phyloP scores from a whole-genome alignment of 2,113 vertebrate genomes.

The Ibidorhyncha struthersii region DNA sequence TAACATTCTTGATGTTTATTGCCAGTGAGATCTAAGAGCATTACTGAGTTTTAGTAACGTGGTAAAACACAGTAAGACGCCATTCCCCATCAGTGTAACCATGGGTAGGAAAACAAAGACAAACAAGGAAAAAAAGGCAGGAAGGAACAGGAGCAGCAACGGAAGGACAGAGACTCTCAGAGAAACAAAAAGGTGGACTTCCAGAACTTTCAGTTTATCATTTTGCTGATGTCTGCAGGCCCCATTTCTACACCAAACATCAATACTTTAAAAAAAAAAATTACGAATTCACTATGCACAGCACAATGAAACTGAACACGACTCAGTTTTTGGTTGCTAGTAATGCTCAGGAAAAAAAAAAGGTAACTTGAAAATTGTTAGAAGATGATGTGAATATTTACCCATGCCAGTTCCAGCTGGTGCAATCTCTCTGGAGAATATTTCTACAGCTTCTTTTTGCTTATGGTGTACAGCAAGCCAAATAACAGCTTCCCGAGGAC shows the following conservation, averaged over 20 bases:
- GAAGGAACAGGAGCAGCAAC: too few species aligned
- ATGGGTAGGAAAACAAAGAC: too few species aligned
- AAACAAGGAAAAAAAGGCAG: too few species aligned
- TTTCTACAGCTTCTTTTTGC: conserved; percentile 82
- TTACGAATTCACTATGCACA: neutral
- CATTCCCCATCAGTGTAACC: too few species aligned
- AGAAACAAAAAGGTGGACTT: too few species aligned
- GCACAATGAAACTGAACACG: accelerated
- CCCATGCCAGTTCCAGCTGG: conserved; percentile 88
- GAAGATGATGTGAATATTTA: conserved; percentile 40
- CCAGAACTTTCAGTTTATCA: neutral
- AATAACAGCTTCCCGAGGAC: conserved; percentile 80
- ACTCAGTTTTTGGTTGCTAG: neutral
- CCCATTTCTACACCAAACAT: neutral
- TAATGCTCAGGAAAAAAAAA: neutral
- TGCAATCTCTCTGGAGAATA: conserved; percentile 85
- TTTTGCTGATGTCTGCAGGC: neutral
- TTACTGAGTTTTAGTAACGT: too few species aligned
- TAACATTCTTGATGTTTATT: too few species aligned
- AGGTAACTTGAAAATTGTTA: neutral
- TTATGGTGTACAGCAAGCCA: conserved; percentile 86
- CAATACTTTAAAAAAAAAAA: neutral
- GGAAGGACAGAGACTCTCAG: too few species aligned
- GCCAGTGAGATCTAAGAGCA: too few species aligned
- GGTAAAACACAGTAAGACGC: too few species aligned